These are phyloP conservation scores for Phrynocephalus forsythii DNA, from an alignment of 2,797 vertebrate species.

Conservation along the genomic window DNA sequence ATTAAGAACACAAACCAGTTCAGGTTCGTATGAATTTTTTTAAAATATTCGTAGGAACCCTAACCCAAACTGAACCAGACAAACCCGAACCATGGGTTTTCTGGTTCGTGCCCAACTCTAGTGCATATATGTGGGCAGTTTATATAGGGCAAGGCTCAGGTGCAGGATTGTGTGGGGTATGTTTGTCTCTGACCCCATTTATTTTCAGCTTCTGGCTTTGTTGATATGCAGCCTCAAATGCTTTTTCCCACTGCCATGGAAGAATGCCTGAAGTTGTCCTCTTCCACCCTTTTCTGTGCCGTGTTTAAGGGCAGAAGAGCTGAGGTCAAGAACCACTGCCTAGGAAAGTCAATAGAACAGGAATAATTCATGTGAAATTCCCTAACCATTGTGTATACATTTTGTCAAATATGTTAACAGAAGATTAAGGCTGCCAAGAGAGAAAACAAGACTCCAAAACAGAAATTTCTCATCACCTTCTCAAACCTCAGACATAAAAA, in stretches of 20 bases:
- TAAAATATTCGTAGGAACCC: no score
- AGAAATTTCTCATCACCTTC: conserved; percentile 24
- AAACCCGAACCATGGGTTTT: no score
- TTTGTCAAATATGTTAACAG: conserved; percentile 28
- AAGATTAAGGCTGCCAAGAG: not conserved
- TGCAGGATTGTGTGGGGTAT: not conserved
- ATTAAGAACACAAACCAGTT: no score
- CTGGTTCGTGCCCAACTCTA: no score
- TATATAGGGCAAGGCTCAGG: not conserved
- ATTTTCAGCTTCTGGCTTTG: not conserved
- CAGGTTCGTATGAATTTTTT: no score
- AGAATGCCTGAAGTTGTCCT: not conserved
- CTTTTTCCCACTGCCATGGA: no score
- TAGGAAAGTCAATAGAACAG: conserved; percentile 30
- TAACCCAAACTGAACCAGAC: no score
- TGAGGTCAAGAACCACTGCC: not conserved
- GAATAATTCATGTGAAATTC: conserved; percentile 42
- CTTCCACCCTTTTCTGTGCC: not conserved
- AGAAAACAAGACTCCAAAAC: conserved; percentile 40
- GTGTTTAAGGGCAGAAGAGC: not conserved
- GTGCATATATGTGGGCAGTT: not conserved
- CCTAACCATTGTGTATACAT: not conserved
- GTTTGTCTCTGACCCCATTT: not conserved
- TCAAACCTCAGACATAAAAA: no score
- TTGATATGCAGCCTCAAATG: not conserved